Evolutionary conservation across 2,888 invertebrate species (phyloP).

Genomic region (Geotrupes spiniger): DNA sequence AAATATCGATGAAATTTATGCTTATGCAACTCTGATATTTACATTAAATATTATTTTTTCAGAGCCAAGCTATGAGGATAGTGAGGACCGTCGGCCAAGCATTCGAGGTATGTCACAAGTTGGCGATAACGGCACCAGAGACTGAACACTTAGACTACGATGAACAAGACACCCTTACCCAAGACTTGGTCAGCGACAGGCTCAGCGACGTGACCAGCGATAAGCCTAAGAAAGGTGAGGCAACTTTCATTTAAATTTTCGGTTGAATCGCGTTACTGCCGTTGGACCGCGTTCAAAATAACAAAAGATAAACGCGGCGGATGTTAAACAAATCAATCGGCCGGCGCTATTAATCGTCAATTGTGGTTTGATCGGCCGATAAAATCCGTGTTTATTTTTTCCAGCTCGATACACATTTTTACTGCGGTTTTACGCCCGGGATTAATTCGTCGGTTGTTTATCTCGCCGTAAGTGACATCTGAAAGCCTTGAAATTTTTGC

Average conservation of each 20-base stretch:
- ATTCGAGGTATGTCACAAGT: slow-evolving; percentile 98
- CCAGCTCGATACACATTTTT: no score
- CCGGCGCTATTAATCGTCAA: no score
- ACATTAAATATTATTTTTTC: no score
- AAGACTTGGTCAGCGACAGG: slow-evolving; percentile 51
- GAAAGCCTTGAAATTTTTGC: no score
- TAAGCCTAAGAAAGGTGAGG: slow-evolving; percentile 60
- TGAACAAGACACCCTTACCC: slow-evolving; percentile 51
- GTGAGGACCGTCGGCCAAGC: slow-evolving; percentile 99
- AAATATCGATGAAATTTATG: no score
- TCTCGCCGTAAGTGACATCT: no score
- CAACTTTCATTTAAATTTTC: no score
- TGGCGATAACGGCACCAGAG: slow-evolving; percentile 59
- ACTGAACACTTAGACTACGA: slow-evolving; percentile 51
- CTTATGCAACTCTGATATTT: no score
- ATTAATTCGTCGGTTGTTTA: no score
- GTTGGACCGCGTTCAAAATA: background rate
- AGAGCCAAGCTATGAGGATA: slow-evolving; percentile 98
- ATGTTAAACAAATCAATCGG: background rate
- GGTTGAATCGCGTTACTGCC: background rate
- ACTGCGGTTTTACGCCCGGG: no score
- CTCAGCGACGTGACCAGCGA: slow-evolving; percentile 53
- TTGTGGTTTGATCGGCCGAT: background rate
- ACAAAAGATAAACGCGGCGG: background rate
- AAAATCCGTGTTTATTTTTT: background rate